Percentiles rank a stretch among this genome's conserved stretches.
phyloP scores from a whole-genome alignment of 2,113 vertebrate species.

The Sinocyclocheilus anophthalmus region DNA sequence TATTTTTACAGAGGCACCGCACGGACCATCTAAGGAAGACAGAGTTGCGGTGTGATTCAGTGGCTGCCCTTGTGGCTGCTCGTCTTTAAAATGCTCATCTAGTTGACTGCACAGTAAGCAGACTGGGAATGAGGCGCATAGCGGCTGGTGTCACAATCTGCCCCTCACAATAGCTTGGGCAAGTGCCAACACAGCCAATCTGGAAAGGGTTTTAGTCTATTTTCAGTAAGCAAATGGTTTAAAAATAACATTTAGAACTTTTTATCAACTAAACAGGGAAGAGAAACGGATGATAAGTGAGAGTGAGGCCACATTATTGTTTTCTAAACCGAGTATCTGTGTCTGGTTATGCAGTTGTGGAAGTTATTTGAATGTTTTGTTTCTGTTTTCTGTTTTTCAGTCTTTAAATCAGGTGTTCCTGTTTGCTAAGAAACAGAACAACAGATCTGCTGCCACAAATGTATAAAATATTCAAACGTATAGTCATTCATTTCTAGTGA shows the following conservation, averaged over 20 bases:
- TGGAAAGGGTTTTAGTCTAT: conserved; percentile 53
- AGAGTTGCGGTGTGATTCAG: conserved; percentile 53
- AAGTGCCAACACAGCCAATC: conserved; percentile 52
- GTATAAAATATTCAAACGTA: conserved; percentile 3
- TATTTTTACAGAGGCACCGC: conserved; percentile 58
- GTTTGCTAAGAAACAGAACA: background rate
- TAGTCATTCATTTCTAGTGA: background rate
- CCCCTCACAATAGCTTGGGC: conserved; percentile 56
- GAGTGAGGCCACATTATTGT: conserved; percentile 5
- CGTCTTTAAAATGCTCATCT: conserved; percentile 52
- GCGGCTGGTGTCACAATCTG: conserved; percentile 51
- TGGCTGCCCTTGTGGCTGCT: conserved; percentile 42
- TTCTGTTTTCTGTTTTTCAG: background rate
- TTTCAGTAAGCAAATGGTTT: conserved; percentile 27
- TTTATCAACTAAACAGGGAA: background rate
- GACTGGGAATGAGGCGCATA: conserved; percentile 41
- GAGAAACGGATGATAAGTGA: background rate
- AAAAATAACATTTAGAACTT: conserved; percentile 2
- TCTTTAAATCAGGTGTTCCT: too few relatives aligned
- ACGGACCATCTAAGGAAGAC: conserved; percentile 45
- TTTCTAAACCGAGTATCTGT: background rate
- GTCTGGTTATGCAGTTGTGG: conserved; percentile 1
- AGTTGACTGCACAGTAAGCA: conserved; percentile 54
- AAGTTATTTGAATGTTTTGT: background rate
- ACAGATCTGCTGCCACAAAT: background rate